A percentile compares a stretch with the other conserved stretches of the same genome.
Conservation (phyloP, 2,113 vertebrate species). For the Scopus umbretta region DNA sequence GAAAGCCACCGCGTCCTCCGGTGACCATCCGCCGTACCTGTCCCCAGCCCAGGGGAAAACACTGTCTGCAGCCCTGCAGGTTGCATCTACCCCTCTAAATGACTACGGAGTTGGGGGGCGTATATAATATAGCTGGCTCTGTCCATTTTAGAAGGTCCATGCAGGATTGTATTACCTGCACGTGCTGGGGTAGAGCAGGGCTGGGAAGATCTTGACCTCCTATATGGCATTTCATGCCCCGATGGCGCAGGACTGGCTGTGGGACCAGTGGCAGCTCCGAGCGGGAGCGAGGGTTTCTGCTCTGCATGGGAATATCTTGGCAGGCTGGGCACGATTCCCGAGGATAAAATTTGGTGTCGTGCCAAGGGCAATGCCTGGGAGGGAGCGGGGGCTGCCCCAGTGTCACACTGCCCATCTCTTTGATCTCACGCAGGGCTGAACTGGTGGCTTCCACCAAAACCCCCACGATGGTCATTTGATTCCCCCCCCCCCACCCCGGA, state of each 20-base stretch:
- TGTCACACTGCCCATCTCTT: background rate
- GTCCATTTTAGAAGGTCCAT: background rate
- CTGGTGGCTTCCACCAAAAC: background rate
- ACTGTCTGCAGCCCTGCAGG: background rate
- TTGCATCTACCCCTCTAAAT: background rate
- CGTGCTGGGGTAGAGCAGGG: accelerated
- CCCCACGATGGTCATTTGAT: background rate
- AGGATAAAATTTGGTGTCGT: background rate
- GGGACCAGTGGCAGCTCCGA: background rate
- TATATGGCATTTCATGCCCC: background rate
- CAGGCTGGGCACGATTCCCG: background rate
- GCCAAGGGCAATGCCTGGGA: background rate
- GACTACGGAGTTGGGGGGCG: background rate
- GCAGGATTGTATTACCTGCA: background rate
- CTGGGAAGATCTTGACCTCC: background rate
- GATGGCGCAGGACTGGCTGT: background rate
- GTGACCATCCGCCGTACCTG: background rate
- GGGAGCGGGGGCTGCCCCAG: background rate
- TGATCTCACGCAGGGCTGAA: background rate
- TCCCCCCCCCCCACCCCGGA: too few relatives aligned
- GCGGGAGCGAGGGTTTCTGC: background rate
- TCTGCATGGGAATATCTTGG: background rate
- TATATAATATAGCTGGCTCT: background rate
- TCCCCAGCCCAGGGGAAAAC: background rate
- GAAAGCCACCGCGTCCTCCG: accelerated